These are phyloP conservation scores for Meteorus cinctellus DNA, from an alignment of 2,888 invertebrate species.

Conservation along the genomic window DNA sequence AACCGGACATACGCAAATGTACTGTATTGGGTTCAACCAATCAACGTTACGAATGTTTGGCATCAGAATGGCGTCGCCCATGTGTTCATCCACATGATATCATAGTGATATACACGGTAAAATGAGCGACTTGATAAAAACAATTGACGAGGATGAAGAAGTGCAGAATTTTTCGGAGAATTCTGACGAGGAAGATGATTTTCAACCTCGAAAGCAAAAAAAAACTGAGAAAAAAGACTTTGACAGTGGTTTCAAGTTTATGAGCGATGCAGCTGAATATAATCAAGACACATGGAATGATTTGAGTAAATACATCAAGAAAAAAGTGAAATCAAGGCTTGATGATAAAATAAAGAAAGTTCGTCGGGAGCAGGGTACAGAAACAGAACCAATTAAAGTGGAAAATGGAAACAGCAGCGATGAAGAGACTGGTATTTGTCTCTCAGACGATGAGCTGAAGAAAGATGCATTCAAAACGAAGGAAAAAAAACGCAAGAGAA, in stretches of 20 bases:
- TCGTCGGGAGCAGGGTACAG: slow-evolving; percentile 48
- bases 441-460: slow-evolving; percentile 85
- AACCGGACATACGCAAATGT: too few species aligned
- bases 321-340: slow-evolving; percentile 85
- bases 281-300: slow-evolving; percentile 89
- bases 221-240: slow-evolving; percentile 83
- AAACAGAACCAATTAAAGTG: slow-evolving; percentile 60
- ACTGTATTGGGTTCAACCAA: too few species aligned
- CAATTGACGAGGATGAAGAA: slow-evolving; percentile 88
- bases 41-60: too few species aligned
- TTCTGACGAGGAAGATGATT: slow-evolving; percentile 87
- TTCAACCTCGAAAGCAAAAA: slow-evolving; percentile 88
- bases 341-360: slow-evolving; percentile 88
- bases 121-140: slow-evolving; percentile 82
- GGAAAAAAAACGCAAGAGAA: slow-evolving; percentile 67
- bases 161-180: slow-evolving; percentile 87
- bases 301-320: slow-evolving; percentile 84
- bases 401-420: slow-evolving; percentile 46
- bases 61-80: too few species aligned
- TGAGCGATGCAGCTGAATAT: slow-evolving; percentile 85
- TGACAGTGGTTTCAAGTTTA: slow-evolving; percentile 87
- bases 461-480: slow-evolving; percentile 69
- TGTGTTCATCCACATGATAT: too few species aligned
- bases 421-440: slow-evolving; percentile 76
- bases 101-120: neutral